Evolutionary conservation across 2,113 vertebrate genomes (phyloP).

Genomic region (Poeciliopsis prolifica): DNA sequence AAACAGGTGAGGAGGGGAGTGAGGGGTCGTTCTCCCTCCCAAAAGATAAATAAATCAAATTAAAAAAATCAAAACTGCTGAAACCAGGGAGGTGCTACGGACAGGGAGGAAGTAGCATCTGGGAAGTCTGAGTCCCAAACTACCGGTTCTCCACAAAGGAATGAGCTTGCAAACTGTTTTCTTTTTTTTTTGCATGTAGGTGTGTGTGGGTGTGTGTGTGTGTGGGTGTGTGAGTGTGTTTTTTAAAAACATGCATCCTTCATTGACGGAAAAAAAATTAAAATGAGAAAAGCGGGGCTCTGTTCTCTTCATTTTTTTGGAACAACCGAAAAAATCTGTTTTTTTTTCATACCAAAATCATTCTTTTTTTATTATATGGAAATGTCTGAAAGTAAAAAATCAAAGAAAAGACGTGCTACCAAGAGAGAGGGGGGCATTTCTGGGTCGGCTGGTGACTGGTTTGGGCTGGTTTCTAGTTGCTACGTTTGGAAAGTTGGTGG

Average conservation of each 20-base stretch:
- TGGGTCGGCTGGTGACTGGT: constrained; percentile 82
- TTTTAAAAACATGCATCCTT: constrained; percentile 83
- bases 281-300: constrained; percentile 80
- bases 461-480: constrained; percentile 87
- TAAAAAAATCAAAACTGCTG: constrained; percentile 59
- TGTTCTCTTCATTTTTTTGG: constrained; percentile 63
- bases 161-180: constrained; percentile 80
- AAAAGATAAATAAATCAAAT: constrained; percentile 43
- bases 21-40: constrained; percentile 82
- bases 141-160: constrained; percentile 79
- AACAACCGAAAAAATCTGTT: constrained; percentile 74
- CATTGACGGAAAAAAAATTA: constrained; percentile 77
- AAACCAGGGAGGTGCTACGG: constrained; percentile 81
- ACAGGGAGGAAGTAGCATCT: constrained; percentile 84
- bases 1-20: constrained; percentile 76
- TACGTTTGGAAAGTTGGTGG: constrained; percentile 95
- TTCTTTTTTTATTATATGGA: constrained; percentile 87
- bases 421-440: constrained; percentile 83
- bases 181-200: constrained; percentile 36
- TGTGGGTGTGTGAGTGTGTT: constrained; percentile 50
- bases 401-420: constrained; percentile 89
- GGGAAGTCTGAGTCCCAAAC: constrained; percentile 83
- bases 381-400: constrained; percentile 84
- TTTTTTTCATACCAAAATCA: constrained; percentile 83
- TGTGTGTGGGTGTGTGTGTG: constrained; percentile 60